Base-by-base conservation (phyloP, 2,797 vertebrate genomes). In the Microchirus variegatus region DNA sequence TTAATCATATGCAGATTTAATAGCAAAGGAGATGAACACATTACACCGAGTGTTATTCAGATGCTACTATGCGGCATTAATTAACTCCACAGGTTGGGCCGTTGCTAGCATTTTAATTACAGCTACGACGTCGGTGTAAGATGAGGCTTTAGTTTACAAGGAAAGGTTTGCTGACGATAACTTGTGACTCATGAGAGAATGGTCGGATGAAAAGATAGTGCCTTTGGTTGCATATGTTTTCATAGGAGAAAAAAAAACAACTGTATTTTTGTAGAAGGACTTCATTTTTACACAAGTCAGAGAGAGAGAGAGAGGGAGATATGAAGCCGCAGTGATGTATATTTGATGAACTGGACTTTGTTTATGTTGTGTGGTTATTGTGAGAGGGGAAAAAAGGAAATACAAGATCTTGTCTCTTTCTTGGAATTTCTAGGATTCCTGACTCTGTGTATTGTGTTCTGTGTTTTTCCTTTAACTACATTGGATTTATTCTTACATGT, bases 221-320 rank as follows among this genome's bases (percentile, higher is more conserved):
- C 91, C 91, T 92, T 92, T 80, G 89, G 82, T 86, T 90, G 84
- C 63, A 81, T 80, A 90, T 51, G 78, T 91, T 92, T 89, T 90
- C 88, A 87, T 56, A 74, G 77, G 67, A 80, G 71, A 85, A 80
- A 71, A 64, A 64, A 67, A 62, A 73, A 66, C 41, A 65, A 59
- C 71, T 67, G 51, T 90, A 91, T 92, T 92, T 91, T 91, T 91
- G 59, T 90, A 91, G 79, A 16, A 65, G 69, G 80, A 85, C 58
- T 62, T 78, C 2, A 64, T 89, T 87, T 89, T 82, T 80, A 82
- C 65, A 52, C 17, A 36, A 52, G 59, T 70, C 71, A 75, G 72
- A 63, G 52, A 67, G 72, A 62, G 50, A 65, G 66, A 75, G 72
- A 63, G 52, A 67, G 72, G 62, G 50, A 65, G 66, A 59, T 77